phyloP scores from a whole-genome alignment of 1,140 invertebrate species.

The Drosophila melanica region DNA sequence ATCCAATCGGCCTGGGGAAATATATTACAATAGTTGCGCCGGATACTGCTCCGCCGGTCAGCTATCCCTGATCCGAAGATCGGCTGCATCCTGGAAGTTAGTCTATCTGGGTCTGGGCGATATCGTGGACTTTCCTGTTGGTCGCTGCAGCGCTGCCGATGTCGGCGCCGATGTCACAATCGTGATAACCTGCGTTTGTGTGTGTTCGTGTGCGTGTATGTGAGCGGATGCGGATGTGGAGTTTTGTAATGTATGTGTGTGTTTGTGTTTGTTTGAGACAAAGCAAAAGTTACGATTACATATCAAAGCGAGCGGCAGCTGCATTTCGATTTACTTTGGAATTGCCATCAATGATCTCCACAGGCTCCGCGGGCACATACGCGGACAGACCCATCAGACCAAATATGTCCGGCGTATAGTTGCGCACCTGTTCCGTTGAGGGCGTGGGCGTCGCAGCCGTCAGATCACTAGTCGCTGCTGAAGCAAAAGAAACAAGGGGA shows the following conservation, averaged over 20 bases:
- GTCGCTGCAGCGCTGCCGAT: slow-evolving; percentile 48
- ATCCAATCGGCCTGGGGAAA: slow-evolving; percentile 30
- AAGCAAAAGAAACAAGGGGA: not conserved
- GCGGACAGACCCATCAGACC: slow-evolving; percentile 84
- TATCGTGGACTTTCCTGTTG: slow-evolving; percentile 67
- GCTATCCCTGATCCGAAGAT: not conserved
- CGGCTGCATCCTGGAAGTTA: not conserved
- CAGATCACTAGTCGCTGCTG: slow-evolving; percentile 58
- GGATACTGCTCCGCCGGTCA: not conserved
- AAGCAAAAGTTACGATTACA: slow-evolving; percentile 53
- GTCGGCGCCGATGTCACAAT: slow-evolving; percentile 74
- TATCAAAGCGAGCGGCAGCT: slow-evolving; percentile 30
- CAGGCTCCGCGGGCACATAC: slow-evolving; percentile 84
- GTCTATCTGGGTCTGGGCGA: slow-evolving; percentile 77
- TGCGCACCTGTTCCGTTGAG: slow-evolving; percentile 68
- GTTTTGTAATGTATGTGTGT: slow-evolving; percentile 1
- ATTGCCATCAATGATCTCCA: slow-evolving; percentile 85
- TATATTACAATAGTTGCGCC: slow-evolving; percentile 71
- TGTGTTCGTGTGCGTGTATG: slow-evolving; percentile 8
- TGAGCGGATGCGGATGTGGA: slow-evolving; percentile 12
- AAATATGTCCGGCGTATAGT: slow-evolving; percentile 84
- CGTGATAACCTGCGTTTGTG: slow-evolving; percentile 74
- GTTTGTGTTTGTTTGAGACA: slow-evolving; percentile 25
- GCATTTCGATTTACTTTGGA: slow-evolving; percentile 85
- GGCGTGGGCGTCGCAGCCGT: slow-evolving; percentile 80